Base-by-base conservation (phyloP, 1,140 invertebrate species). In the Conus betulinus region DNA sequence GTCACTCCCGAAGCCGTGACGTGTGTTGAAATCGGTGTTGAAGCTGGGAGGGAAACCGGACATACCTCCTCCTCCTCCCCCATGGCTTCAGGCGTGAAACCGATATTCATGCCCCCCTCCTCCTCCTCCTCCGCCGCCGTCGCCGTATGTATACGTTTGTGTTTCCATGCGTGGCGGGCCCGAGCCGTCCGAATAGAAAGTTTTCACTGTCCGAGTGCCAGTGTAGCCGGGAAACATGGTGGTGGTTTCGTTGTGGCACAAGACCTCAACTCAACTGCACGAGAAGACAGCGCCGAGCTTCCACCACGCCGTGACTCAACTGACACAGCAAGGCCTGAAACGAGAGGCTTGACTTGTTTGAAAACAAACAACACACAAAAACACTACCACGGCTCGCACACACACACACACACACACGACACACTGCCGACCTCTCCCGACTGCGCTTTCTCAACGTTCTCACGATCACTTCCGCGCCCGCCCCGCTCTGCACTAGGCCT, bases 81-180 rank as follows among this genome's bases (percentile, higher is more conserved):
- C 20, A 23, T 7, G 7, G 20, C 67, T 23, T 71, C 87, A 67
- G 89, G 83, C 1, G 83, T 67, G 63, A 85, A 88, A 13, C 88
- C 83, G 78, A 85, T 76, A 23, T 88, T 74, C 23, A 88, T 25
- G 10, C 57, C 60, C 57, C 60, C 60, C 60, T 63, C 60, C 60
- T 63, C 67, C 67, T 23, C 67, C 67, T 13, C 67, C 20, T 71
- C 67, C 67, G 11, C 67, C 67, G 17, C 82, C 86, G 84, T 88
- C 89, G 20, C 91, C 92, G 85, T 89, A 90, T 23, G 88, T 89
- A 55, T 90, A 91, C n/a, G 92, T 93, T 88, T 89, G 90, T 27
- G 91, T 92, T 78, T 91, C 91, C 8, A 90, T 89, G 76, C 88
- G 87, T 20, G 91, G 89, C n/a, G 88, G 90, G 27, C 91, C 91